Base-by-base conservation (phyloP, 1,140 invertebrate species). In the Brachystomella parvula region DNA sequence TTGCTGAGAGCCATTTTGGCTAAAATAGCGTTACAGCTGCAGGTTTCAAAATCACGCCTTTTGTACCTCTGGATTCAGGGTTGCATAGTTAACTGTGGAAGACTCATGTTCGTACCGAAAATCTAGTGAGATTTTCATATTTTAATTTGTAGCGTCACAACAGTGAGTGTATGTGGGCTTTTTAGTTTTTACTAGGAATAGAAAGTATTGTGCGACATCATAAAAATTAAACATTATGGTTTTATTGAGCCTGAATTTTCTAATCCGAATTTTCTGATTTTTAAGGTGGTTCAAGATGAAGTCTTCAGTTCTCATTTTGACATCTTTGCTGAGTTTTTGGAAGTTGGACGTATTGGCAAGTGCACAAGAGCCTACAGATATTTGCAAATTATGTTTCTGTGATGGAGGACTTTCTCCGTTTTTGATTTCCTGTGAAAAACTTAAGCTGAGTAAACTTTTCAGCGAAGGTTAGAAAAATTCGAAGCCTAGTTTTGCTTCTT, bases 371-470 rank as follows among this genome's bases (percentile, higher is more conserved):
- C 49, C 49, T 12, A 15, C 12, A 9, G 49, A 63, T 47, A 62
- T 67, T 56, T 67, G 65, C 28, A 2, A 35, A 1, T 31, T 17
- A 3, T 67, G 65, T 28, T 33, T 58, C 2, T 67, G 65, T 32
- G 49, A 67, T 24, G 29, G 2, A n/a, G 21, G 21, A 53, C 33
- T 59, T 24, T 19, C n/a, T 0, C 47, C 49, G 1, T 60, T 56
- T 35, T 26, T 63, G 12, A 63, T 67, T 26, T 0, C 19, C 1
- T 67, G 66, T 28, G 49, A 62, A 3, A 28, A 47, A 21, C 0
- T 26, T 0, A 21, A 67, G 1, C n/a, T 68, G 2, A 56, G 1
- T 2, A 35, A 21, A 0, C 21, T 61, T 3, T 68, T 53, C n/a
- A 53, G 12, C 6, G 49, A n/a, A n/a, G n/a, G n/a, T n/a, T n/a